Evolutionary conservation across 1,140 invertebrate species (phyloP).

Genomic region (Zaprionus capensis): DNA sequence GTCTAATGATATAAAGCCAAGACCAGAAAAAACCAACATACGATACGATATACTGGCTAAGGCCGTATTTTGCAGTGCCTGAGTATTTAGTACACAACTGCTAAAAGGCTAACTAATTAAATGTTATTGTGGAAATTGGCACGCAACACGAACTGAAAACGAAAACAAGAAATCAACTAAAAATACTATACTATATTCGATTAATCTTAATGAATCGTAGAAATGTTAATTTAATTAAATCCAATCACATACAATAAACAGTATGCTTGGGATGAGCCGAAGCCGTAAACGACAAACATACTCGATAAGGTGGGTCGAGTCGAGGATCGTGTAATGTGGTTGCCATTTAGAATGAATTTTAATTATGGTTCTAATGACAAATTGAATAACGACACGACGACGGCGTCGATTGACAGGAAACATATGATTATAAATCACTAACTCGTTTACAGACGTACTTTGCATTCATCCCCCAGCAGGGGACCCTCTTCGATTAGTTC

Average conservation of each 20-base stretch:
- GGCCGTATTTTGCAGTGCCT: slow-evolving; percentile 32
- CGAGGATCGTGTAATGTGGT: slow-evolving; percentile 6
- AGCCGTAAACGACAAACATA: background rate
- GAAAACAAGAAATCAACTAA: slow-evolving; percentile 18
- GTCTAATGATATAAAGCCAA: slow-evolving; percentile 66
- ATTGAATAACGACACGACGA: slow-evolving; percentile 17
- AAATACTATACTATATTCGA: slow-evolving; percentile 24
- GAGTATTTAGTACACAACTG: slow-evolving; percentile 46
- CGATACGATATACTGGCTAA: slow-evolving; percentile 5
- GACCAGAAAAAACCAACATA: slow-evolving; percentile 34
- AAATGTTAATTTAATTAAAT: slow-evolving; percentile 32
- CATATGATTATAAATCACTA: background rate
- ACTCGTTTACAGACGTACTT: background rate
- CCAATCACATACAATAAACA: slow-evolving; percentile 37
- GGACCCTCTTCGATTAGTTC: background rate
- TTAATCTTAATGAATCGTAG: slow-evolving; percentile 8
- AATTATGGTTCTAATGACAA: slow-evolving; percentile 16
- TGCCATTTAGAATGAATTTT: slow-evolving; percentile 32
- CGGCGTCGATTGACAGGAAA: slow-evolving; percentile 8
- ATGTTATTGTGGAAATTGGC: slow-evolving; percentile 26
- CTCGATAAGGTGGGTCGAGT: slow-evolving; percentile 10
- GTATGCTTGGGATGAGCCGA: slow-evolving; percentile 4
- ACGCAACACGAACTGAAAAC: slow-evolving; percentile 2
- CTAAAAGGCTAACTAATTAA: slow-evolving; percentile 35
- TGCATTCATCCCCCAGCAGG: background rate